Conservation (phyloP, 2,888 invertebrate genomes). For the Mythimna impura region DNA sequence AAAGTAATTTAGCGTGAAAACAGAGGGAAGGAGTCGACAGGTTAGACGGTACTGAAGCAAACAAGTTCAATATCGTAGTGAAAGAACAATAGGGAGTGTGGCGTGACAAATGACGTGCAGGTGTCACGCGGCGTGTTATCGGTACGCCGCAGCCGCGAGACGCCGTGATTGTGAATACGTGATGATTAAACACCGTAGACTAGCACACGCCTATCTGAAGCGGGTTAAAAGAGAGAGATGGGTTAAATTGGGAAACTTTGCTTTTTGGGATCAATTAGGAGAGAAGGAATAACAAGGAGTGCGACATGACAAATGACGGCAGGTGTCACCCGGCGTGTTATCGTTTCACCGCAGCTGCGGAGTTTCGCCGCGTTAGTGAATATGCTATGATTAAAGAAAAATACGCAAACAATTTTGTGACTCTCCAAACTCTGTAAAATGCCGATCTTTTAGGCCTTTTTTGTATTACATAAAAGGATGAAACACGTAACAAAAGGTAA, state of each 20-base stretch:
- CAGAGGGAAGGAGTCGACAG: conserved; percentile 71
- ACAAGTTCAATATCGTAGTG: conserved; percentile 76
- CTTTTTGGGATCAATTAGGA: conserved; percentile 55
- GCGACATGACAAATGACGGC: conserved; percentile 57
- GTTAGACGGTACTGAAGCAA: conserved; percentile 75
- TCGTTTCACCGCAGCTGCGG: conserved; percentile 69
- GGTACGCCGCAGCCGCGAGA: conserved; percentile 70
- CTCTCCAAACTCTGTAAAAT: conserved; percentile 19
- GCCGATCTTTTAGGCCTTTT: conserved; percentile 29
- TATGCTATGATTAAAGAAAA: conserved; percentile 61
- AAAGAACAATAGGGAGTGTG: conserved; percentile 77
- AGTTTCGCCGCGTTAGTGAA: conserved; percentile 43
- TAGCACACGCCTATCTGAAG: conserved; percentile 27
- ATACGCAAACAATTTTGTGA: conserved; percentile 40
- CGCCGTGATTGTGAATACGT: conserved; percentile 64
- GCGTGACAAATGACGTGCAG: conserved; percentile 88
- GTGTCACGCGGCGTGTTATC: conserved; percentile 80
- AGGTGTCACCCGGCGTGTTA: conserved; percentile 63
- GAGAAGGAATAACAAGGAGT: conserved; percentile 48
- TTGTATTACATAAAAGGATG: conserved; percentile 24
- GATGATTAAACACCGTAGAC: conserved; percentile 55
- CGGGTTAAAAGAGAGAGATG: conserved; percentile 41
- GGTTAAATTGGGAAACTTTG: conserved; percentile 55
- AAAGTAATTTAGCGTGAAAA: conserved; percentile 80
- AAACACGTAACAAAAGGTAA: conserved; percentile 11